A percentile compares a stretch with the other conserved stretches of the same genome.
phyloP scores from a whole-genome alignment of 2,888 invertebrate species.

The Acleris literana region DNA sequence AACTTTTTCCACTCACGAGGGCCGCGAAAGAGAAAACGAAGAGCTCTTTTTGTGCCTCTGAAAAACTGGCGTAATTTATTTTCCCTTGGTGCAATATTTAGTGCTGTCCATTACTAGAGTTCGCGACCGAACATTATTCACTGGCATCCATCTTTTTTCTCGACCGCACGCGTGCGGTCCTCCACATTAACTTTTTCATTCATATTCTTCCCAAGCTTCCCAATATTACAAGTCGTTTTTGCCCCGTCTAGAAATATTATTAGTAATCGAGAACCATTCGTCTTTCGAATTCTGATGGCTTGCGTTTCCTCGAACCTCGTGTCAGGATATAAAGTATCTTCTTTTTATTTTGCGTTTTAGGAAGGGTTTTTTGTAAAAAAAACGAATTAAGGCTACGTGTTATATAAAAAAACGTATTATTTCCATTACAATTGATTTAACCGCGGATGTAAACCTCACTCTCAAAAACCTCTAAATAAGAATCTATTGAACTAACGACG shows the following conservation, averaged over 20 bases:
- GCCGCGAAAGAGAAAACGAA: constrained; percentile 74
- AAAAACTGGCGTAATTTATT: constrained; percentile 82
- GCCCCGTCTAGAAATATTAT: constrained; percentile 39
- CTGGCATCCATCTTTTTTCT: constrained; percentile 79
- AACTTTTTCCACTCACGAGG: constrained; percentile 69
- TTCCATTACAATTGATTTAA: too few relatives aligned
- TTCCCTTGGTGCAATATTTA: constrained; percentile 82
- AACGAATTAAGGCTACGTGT: too few relatives aligned
- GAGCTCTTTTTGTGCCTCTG: constrained; percentile 77
- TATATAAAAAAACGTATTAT: too few relatives aligned
- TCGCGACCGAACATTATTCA: constrained; percentile 83
- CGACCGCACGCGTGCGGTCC: constrained; percentile 64
- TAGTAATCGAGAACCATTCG: constrained; percentile 36
- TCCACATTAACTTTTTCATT: constrained; percentile 79
- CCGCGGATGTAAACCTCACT: too few relatives aligned
- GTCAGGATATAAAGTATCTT: too few relatives aligned
- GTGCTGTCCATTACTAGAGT: constrained; percentile 83
- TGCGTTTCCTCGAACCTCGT: constrained; percentile 6
- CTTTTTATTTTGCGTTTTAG: too few relatives aligned
- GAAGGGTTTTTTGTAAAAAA: too few relatives aligned
- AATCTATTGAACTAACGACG: too few relatives aligned
- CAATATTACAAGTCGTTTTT: constrained; percentile 59
- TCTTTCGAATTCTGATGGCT: constrained; percentile 27
- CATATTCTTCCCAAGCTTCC: constrained; percentile 62
- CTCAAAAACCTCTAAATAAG: too few relatives aligned